These are phyloP conservation scores for Drosophila ustulata DNA, from an alignment of 2,888 invertebrate genomes.

Conservation along the genomic window DNA sequence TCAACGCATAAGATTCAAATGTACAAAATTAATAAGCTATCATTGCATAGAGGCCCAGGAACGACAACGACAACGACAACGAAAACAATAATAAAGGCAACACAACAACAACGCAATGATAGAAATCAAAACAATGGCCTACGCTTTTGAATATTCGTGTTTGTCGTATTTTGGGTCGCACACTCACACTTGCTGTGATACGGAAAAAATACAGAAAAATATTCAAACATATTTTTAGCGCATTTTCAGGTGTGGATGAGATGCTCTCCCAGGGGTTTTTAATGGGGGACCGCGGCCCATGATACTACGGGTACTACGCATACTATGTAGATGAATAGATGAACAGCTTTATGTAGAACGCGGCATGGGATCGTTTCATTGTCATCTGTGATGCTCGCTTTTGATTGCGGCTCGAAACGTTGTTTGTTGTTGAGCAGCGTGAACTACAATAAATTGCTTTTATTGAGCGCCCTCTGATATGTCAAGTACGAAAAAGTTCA, in stretches of 20 bases:
- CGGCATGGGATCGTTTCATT: conserved; percentile 43
- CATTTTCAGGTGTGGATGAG: conserved; percentile 58
- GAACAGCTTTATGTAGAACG: conserved; percentile 18
- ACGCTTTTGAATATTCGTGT: conserved; percentile 38
- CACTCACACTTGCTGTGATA: conserved; percentile 3
- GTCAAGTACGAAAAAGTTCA: conserved; percentile 25
- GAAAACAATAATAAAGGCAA: conserved; percentile 24
- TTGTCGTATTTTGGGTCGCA: conserved; percentile 55
- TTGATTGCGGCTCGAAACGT: conserved; percentile 34
- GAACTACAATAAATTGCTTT: conserved; percentile 19
- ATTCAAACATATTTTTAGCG: conserved; percentile 61
- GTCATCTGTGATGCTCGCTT: conserved; percentile 10
- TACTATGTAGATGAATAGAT: not conserved
- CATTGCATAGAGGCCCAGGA: conserved; percentile 18
- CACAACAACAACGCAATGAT: conserved; percentile 8
- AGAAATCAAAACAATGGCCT: conserved; percentile 50
- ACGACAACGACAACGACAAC: not conserved
- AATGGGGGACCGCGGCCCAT: conserved; percentile 6
- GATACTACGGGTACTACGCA: not conserved
- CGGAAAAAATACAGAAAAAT: not conserved
- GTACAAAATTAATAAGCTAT: conserved; percentile 17
- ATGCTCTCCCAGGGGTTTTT: conserved; percentile 49
- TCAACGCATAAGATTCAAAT: conserved; percentile 4
- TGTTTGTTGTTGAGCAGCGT: conserved; percentile 14
- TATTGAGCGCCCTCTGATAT: conserved; percentile 16